Conservation (phyloP, 2,888 invertebrate species). For the Deilephila elpenor region DNA sequence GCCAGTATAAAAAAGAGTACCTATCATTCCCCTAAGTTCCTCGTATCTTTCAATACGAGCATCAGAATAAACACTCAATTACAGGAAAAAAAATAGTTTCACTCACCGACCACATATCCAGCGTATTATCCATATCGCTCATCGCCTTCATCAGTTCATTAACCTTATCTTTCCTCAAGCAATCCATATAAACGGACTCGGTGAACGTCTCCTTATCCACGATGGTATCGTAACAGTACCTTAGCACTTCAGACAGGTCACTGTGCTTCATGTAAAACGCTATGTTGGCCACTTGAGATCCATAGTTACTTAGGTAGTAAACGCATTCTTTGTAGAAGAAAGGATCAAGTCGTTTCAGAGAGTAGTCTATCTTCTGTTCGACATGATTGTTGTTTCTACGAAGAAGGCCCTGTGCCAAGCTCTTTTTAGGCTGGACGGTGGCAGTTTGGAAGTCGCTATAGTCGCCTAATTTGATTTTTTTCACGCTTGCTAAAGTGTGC, state of each 20-base stretch:
- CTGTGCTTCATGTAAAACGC: constrained; percentile 91
- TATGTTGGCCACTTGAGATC: constrained; percentile 89
- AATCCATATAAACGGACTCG: constrained; percentile 88
- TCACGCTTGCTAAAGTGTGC: constrained; percentile 84
- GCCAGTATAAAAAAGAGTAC: too few relatives aligned
- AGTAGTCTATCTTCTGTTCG: constrained; percentile 68
- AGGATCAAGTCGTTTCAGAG: constrained; percentile 76
- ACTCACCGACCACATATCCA: constrained; percentile 88
- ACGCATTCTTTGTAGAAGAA: constrained; percentile 91
- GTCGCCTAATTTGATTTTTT: constrained; percentile 83
- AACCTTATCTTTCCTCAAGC: constrained; percentile 87
- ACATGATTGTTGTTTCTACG: constrained; percentile 66
- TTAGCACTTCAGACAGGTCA: constrained; percentile 87
- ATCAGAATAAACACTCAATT: too few relatives aligned
- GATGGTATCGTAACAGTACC: constrained; percentile 88
- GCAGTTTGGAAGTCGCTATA: constrained; percentile 82
- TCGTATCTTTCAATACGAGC: too few relatives aligned
- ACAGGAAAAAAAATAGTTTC: not conserved
- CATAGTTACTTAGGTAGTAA: constrained; percentile 92
- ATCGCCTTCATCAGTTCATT: constrained; percentile 86
- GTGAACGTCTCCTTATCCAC: constrained; percentile 89
- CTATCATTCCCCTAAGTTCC: too few relatives aligned
- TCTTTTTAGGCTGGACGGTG: constrained; percentile 65
- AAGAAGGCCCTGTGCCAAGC: constrained; percentile 76
- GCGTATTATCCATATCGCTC: constrained; percentile 86